Percentiles rank a stretch among this genome's conserved stretches.
Conservation (phyloP, 64 coral and sea anemone genomes). For the Montipora sp. region DNA sequence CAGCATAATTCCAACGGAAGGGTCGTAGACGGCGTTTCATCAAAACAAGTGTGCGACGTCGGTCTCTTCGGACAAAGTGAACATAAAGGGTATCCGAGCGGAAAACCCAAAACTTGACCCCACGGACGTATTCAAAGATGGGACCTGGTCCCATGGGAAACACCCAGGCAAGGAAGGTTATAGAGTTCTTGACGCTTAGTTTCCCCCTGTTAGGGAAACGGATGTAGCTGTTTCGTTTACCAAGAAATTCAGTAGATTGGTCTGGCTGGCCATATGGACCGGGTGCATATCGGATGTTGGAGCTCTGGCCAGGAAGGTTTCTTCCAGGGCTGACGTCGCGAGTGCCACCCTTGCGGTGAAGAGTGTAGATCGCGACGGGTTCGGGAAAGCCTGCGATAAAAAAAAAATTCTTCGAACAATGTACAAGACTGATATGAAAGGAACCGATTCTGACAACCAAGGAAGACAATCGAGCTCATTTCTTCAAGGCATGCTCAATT, state of each 20-base stretch:
- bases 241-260: slow-evolving; percentile 62
- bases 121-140: slow-evolving; percentile 60
- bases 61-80: slow-evolving; percentile 53
- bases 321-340: slow-evolving; percentile 57
- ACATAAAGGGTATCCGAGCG: slow-evolving; percentile 73
- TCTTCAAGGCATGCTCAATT: too few relatives aligned
- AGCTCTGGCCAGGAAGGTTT: slow-evolving; percentile 50
- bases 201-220: slow-evolving; percentile 65
- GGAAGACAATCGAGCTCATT: too few relatives aligned
- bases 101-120: slow-evolving; percentile 51
- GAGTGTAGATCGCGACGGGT: slow-evolving; percentile 57
- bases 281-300: slow-evolving; percentile 45
- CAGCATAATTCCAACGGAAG: slow-evolving; percentile 81
- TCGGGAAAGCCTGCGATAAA: slow-evolving; percentile 58
- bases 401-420: background rate
- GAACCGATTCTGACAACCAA: too few relatives aligned
- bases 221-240: slow-evolving; percentile 37
- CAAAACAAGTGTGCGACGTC: slow-evolving; percentile 28
- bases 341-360: slow-evolving; percentile 37
- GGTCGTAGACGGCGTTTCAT: slow-evolving; percentile 47
- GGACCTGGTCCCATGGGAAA: slow-evolving; percentile 43
- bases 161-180: slow-evolving; percentile 69
- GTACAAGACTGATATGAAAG: too few relatives aligned
- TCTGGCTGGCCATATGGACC: slow-evolving; percentile 55
- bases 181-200: slow-evolving; percentile 44